These are phyloP conservation scores for Platichthys flesus DNA, from an alignment of 2,113 vertebrate species.

Conservation along the genomic window DNA sequence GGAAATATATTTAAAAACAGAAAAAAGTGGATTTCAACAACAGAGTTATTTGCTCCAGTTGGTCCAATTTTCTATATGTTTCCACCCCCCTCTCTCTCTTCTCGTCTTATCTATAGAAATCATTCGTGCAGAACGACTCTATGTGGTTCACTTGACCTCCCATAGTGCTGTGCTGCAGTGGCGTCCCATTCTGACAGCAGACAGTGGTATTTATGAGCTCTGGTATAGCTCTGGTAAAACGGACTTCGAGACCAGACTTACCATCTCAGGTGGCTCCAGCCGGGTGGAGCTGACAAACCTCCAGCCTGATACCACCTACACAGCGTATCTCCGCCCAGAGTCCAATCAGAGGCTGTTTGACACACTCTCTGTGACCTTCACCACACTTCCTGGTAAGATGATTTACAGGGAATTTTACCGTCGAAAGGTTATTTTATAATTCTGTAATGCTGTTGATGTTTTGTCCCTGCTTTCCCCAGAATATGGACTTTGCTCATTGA, in stretches of 20 bases:
- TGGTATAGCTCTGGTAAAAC: conserved; percentile 61
- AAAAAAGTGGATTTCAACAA: not conserved
- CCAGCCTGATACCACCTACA: conserved; percentile 83
- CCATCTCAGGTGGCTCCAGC: conserved; percentile 76
- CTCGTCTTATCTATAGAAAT: conserved; percentile 77
- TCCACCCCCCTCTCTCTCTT: not conserved
- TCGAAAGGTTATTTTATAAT: not conserved
- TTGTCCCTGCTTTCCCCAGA: not conserved
- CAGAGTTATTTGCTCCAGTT: not conserved
- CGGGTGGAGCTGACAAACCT: conserved; percentile 77
- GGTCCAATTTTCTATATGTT: not conserved
- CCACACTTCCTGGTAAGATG: conserved; percentile 83
- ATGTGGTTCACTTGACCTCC: conserved; percentile 82
- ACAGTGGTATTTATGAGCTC: conserved; percentile 81
- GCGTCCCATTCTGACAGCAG: conserved; percentile 80
- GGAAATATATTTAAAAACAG: too few species aligned
- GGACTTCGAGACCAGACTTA: conserved; percentile 31
- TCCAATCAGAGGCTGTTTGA: conserved; percentile 77
- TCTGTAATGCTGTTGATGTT: not conserved
- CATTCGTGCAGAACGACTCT: conserved; percentile 80
- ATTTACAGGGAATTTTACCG: not conserved
- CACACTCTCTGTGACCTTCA: conserved; percentile 82
- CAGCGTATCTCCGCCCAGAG: conserved; percentile 82
- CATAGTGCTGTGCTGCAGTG: conserved; percentile 85
- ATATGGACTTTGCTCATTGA: not conserved